A percentile compares a stretch with the other conserved stretches of the same genome.
phyloP scores from a whole-genome alignment of 2,888 invertebrate species.

The Bembecia ichneumoniformis region DNA sequence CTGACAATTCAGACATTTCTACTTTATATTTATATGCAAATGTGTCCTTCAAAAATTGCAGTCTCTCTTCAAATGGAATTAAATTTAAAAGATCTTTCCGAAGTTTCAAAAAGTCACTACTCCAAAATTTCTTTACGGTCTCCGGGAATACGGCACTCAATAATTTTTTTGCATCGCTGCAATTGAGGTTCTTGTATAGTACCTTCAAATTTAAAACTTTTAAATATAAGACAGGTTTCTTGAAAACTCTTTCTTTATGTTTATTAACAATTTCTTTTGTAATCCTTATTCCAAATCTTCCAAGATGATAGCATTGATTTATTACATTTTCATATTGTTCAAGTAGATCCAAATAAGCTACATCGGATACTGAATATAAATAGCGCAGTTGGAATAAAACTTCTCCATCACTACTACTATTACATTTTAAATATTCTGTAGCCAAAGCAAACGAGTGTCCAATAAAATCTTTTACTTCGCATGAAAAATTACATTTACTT shows the following conservation, averaged over 20 bases:
- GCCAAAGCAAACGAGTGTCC: slow-evolving; percentile 29
- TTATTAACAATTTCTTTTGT: slow-evolving; percentile 28
- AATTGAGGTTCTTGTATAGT: slow-evolving; percentile 20
- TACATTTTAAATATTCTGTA: slow-evolving; percentile 13
- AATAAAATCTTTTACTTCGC: slow-evolving; percentile 20
- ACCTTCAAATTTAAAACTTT: slow-evolving; percentile 17
- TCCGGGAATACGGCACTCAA: slow-evolving; percentile 23
- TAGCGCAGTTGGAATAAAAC: slow-evolving; percentile 12
- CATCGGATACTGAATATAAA: slow-evolving; percentile 23
- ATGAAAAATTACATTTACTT: neutral
- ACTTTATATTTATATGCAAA: slow-evolving; percentile 28
- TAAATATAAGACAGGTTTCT: slow-evolving; percentile 26
- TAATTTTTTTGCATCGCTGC: slow-evolving; percentile 30
- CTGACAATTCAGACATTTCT: slow-evolving; percentile 28
- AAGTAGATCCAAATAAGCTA: slow-evolving; percentile 31
- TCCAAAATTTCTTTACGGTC: slow-evolving; percentile 24
- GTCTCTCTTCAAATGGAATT: slow-evolving; percentile 26
- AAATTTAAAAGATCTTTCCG: slow-evolving; percentile 27
- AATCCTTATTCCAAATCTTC: slow-evolving; percentile 23
- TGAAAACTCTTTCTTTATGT: slow-evolving; percentile 31
- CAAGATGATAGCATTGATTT: neutral
- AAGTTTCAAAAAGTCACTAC: slow-evolving; percentile 16
- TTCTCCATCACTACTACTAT: neutral
- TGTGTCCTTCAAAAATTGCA: slow-evolving; percentile 26
- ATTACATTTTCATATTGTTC: slow-evolving; percentile 21